A percentile compares a stretch with the other conserved stretches of the same genome.
Evolutionary conservation across 2,113 vertebrate species (phyloP).

Genomic region (Neolamprologus caudopunctatus): DNA sequence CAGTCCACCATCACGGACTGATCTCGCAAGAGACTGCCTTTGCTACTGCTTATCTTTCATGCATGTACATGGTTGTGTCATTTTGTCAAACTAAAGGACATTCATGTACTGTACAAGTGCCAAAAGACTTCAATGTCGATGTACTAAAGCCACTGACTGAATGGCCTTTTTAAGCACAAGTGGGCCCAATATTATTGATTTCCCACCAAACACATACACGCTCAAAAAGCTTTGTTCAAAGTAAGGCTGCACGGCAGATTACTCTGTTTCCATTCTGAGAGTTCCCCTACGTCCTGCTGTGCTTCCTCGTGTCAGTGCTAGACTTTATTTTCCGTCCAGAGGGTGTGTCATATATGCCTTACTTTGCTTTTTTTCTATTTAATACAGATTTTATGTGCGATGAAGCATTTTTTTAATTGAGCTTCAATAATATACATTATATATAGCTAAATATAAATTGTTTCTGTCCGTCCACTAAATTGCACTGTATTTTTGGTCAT

Average conservation of each 20-base stretch:
- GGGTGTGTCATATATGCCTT: conserved; percentile 63
- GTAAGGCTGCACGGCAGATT: conserved; percentile 60
- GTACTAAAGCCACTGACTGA: conserved; percentile 57
- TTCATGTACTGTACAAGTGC: conserved; percentile 75
- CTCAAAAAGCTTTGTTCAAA: conserved; percentile 44
- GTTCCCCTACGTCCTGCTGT: conserved; percentile 45
- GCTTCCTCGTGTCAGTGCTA: conserved; percentile 62
- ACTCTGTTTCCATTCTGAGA: conserved; percentile 52
- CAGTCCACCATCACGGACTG: conserved; percentile 61
- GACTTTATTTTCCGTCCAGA: conserved; percentile 54
- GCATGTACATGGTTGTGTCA: conserved; percentile 75
- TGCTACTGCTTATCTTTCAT: conserved; percentile 71
- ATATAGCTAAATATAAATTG: conserved; percentile 8
- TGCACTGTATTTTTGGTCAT: neutral
- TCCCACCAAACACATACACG: conserved; percentile 19
- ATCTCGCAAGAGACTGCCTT: conserved; percentile 67
- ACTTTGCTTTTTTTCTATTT: conserved; percentile 40
- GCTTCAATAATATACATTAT: conserved; percentile 19
- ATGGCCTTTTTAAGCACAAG: conserved; percentile 62
- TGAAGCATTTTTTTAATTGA: conserved; percentile 12
- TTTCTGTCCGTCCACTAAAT: conserved; percentile 20
- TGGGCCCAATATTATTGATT: conserved; percentile 44
- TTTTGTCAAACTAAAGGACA: conserved; percentile 69
- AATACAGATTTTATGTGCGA: conserved; percentile 38
- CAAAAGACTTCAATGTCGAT: conserved; percentile 63